Evolutionary conservation across 1,140 invertebrate genomes (phyloP).

Genomic region (Drosophila subpulchrella): DNA sequence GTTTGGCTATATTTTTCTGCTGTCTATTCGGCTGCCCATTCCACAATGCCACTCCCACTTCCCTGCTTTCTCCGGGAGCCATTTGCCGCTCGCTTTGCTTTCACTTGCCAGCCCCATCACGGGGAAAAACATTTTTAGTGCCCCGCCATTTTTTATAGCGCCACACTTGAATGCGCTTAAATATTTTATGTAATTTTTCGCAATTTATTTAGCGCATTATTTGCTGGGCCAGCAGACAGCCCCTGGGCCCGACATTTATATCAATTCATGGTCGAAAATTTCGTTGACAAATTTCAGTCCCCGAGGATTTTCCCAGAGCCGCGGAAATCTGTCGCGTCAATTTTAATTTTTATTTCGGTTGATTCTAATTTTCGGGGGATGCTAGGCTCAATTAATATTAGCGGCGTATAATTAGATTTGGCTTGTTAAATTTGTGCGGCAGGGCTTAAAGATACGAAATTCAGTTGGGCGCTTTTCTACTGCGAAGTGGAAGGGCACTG

Average conservation of each 20-base stretch:
- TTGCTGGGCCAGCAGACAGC: constrained; percentile 39
- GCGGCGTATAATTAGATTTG: constrained; percentile 66
- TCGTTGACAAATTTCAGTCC: constrained; percentile 58
- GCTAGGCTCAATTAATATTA: constrained; percentile 71
- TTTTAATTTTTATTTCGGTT: constrained; percentile 57
- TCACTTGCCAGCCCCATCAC: constrained; percentile 25
- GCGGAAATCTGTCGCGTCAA: constrained; percentile 61
- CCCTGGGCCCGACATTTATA: constrained; percentile 62
- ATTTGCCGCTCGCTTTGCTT: constrained; percentile 78
- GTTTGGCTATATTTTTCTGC: constrained; percentile 34
- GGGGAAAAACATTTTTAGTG: constrained; percentile 71
- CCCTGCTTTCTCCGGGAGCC: constrained; percentile 8
- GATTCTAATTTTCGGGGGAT: constrained; percentile 28
- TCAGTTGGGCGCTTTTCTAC: constrained; percentile 1
- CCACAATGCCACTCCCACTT: constrained; percentile 30
- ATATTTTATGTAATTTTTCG: constrained; percentile 84
- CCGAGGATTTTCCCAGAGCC: constrained; percentile 23
- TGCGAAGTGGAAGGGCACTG: constrained; percentile 13
- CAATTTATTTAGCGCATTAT: constrained; percentile 83
- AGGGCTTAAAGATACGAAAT: constrained; percentile 55
- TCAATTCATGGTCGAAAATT: constrained; percentile 60
- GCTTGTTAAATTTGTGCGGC: constrained; percentile 42
- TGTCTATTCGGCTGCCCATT: constrained; percentile 58
- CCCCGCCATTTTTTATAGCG: constrained; percentile 76
- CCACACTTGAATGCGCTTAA: constrained; percentile 81